A percentile compares a stretch with the other conserved stretches of the same genome.
Evolutionary conservation across 2,113 vertebrate genomes (phyloP).

Genomic region (Benitochromis conjunctus): DNA sequence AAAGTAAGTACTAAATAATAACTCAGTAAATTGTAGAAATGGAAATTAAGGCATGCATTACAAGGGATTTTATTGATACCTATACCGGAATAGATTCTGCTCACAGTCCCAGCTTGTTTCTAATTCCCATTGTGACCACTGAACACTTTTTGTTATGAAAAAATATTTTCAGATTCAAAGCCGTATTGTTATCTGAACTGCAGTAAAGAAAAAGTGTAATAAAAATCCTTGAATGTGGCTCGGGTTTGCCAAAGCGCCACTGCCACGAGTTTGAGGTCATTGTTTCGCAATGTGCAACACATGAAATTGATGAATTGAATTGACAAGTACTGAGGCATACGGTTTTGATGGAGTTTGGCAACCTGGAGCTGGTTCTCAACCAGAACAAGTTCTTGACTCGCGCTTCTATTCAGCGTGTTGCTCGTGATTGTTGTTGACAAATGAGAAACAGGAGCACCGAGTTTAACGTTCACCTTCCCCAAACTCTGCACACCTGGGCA

Average conservation of each 20-base stretch:
- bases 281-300: fast-evolving
- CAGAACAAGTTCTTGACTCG: not conserved
- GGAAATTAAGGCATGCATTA: not conserved
- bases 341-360: not conserved
- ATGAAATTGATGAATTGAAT: not conserved
- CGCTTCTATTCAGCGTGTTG: not conserved
- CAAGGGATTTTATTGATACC: not conserved
- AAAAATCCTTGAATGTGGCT: not conserved
- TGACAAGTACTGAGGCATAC: not conserved
- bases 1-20: not conserved
- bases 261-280: not conserved
- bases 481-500: not conserved
- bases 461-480: not conserved
- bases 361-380: not conserved
- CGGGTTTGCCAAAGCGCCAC: not conserved
- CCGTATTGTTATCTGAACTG: not conserved
- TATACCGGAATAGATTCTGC: fast-evolving
- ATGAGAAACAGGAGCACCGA: not conserved
- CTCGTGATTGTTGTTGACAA: not conserved
- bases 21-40: not conserved
- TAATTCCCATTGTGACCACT: not conserved
- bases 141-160: not conserved
- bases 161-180: not conserved
- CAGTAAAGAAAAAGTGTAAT: not conserved
- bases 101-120: not conserved